Percentiles rank a stretch among this genome's conserved stretches.
Evolutionary conservation across 2,888 invertebrate genomes (phyloP).

Genomic region (Hydrotaea cyrtoneurina): DNA sequence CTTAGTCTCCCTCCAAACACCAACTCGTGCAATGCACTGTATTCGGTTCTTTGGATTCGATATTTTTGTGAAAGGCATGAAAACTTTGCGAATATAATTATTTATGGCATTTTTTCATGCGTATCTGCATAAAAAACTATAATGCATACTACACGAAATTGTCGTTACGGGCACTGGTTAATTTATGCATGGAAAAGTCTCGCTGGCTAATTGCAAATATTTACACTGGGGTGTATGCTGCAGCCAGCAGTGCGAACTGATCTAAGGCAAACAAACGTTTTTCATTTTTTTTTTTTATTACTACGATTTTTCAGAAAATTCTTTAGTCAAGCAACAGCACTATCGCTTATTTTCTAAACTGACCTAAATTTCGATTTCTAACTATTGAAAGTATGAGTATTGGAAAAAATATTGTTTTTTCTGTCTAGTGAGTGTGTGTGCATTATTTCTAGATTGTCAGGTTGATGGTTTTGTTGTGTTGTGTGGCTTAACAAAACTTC

Average conservation of each 20-base stretch:
- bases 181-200: constrained; percentile 50
- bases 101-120: constrained; percentile 65
- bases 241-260: not conserved
- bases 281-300: not conserved
- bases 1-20: no score
- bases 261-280: not conserved
- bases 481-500: not conserved
- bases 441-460: constrained; percentile 15
- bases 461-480: not conserved
- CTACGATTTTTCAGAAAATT: constrained; percentile 21
- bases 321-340: not conserved
- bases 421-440: no score
- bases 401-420: not conserved
- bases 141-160: constrained; percentile 5
- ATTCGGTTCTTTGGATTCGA: not conserved
- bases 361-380: constrained; percentile 37
- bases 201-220: constrained; percentile 28
- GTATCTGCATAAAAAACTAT: constrained; percentile 42
- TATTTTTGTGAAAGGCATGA: constrained; percentile 57
- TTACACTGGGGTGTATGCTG: constrained; percentile 21
- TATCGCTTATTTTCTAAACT: constrained; percentile 4
- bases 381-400: constrained; percentile 25
- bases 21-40: constrained; percentile 12
- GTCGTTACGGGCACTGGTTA: constrained; percentile 40
- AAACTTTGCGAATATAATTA: constrained; percentile 52